Evolutionary conservation across 2,888 invertebrate genomes (phyloP).

Genomic region (Leucophora obtusa): DNA sequence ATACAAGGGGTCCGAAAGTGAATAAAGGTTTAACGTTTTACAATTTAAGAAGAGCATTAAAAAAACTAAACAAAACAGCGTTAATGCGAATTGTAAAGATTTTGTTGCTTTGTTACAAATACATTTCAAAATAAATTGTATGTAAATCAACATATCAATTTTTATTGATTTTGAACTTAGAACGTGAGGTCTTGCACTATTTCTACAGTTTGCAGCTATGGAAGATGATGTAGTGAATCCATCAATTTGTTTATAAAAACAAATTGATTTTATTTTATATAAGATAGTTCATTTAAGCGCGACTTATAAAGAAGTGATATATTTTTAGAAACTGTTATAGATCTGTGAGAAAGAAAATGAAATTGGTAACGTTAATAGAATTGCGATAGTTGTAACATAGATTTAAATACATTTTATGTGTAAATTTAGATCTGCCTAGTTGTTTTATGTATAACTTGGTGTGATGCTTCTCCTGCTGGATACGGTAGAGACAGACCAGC

Average conservation of each 20-base stretch:
- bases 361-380: conserved; percentile 39
- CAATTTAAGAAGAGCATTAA: conserved; percentile 6
- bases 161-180: conserved; percentile 59
- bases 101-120: conserved; percentile 29
- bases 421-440: conserved; percentile 44
- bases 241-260: conserved; percentile 54
- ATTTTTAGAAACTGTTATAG: neutral
- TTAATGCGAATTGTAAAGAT: conserved; percentile 12
- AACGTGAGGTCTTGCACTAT: conserved; percentile 54
- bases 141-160: conserved; percentile 26
- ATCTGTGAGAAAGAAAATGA: conserved; percentile 23
- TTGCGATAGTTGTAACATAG: neutral
- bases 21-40: conserved; percentile 14
- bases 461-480: conserved; percentile 68
- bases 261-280: conserved; percentile 9
- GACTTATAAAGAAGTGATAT: conserved; percentile 21
- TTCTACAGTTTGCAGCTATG: conserved; percentile 7
- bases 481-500: conserved; percentile 67
- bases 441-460: conserved; percentile 49
- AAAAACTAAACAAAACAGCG: conserved; percentile 18
- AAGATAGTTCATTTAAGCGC: conserved; percentile 34
- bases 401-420: neutral
- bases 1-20: conserved; percentile 15
- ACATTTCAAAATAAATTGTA: conserved; percentile 42
- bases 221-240: conserved; percentile 7